Conservation (phyloP, 2,113 vertebrate genomes). For the Pardalotus punctatus region DNA sequence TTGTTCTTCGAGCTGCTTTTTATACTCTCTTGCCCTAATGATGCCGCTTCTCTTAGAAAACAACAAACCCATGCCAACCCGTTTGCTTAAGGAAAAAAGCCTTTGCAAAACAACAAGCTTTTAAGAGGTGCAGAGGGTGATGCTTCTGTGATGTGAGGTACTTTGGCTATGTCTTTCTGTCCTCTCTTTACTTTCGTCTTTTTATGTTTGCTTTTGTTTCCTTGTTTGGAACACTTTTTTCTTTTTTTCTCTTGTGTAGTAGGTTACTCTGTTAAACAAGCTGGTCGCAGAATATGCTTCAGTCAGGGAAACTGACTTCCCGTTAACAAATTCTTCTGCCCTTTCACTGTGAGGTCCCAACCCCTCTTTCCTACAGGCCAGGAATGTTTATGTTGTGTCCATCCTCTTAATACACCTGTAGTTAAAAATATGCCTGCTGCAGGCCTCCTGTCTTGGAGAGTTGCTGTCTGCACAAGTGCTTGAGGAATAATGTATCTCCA, state of each 20-base stretch:
- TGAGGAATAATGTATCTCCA: neutral
- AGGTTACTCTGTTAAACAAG: neutral
- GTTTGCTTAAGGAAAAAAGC: neutral
- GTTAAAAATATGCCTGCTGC: neutral
- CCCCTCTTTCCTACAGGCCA: neutral
- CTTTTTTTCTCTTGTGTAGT: neutral
- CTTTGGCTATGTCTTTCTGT: neutral
- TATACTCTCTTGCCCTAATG: neutral
- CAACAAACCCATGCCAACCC: neutral
- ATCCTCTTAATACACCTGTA: neutral
- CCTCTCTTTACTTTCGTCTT: neutral
- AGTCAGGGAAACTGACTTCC: neutral
- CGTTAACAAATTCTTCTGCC: neutral
- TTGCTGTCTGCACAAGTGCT: neutral
- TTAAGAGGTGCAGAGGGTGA: neutral
- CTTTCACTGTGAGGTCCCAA: neutral
- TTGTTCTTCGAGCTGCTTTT: neutral
- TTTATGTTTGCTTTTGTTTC: too few relatives aligned
- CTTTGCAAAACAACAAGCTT: neutral
- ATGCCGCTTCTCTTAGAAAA: neutral
- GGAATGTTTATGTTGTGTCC: neutral
- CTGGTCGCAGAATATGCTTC: neutral
- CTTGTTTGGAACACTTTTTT: neutral
- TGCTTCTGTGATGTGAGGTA: neutral
- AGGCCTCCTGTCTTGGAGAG: neutral